Conservation (phyloP, 2,113 vertebrate genomes). For the Bufo gargarizans region DNA sequence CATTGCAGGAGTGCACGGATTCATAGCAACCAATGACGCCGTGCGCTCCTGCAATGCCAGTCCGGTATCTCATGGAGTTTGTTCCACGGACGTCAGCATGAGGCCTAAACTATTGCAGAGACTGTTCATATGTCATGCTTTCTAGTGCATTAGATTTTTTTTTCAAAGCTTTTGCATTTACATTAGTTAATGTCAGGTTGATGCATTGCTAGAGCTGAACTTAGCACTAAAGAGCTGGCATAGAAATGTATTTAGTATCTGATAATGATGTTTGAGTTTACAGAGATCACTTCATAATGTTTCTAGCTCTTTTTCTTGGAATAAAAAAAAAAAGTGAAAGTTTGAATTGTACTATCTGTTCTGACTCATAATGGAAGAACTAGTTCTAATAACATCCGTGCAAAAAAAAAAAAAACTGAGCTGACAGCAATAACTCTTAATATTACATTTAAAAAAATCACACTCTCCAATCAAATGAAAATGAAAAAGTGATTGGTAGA, state of each 20-base stretch:
- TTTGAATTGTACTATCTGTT: slow-evolving; percentile 9
- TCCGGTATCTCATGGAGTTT: no score
- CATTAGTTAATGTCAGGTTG: slow-evolving; percentile 39
- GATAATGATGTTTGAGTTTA: slow-evolving; percentile 35
- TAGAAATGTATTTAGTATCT: slow-evolving; percentile 38
- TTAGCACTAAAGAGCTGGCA: slow-evolving; percentile 42
- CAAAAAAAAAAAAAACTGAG: not conserved
- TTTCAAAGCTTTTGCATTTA: slow-evolving; percentile 17
- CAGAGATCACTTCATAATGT: slow-evolving; percentile 27
- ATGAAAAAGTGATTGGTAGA: not conserved
- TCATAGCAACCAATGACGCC: no score
- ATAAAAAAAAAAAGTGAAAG: not conserved
- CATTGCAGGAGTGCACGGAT: no score
- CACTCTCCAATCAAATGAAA: not conserved
- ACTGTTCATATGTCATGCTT: not conserved
- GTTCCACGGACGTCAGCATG: no score
- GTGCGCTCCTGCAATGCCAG: no score
- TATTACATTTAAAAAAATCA: not conserved
- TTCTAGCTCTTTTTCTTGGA: not conserved
- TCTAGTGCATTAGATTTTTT: slow-evolving; percentile 1
- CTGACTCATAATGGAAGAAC: not conserved
- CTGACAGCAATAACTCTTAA: not conserved
- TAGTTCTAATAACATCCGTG: not conserved
- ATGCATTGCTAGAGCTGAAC: slow-evolving; percentile 42
- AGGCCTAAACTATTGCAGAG: not conserved